Percentiles rank a stretch among this genome's conserved stretches.
These are phyloP conservation scores for Brachyptera risi DNA, from an alignment of 2,888 invertebrate genomes.

Conservation along the genomic window DNA sequence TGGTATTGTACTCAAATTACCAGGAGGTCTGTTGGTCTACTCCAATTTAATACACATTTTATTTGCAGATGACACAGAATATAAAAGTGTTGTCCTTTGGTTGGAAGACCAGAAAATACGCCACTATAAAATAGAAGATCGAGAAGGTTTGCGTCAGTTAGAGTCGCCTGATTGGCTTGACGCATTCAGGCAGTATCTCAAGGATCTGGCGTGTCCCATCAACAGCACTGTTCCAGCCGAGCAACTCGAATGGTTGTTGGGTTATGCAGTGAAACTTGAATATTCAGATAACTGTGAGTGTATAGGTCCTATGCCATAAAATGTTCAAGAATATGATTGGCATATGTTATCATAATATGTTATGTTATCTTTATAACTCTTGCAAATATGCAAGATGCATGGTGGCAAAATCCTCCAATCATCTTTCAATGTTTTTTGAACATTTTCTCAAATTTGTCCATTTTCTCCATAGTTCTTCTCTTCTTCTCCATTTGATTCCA, in stretches of 20 bases:
- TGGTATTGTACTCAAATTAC: no score
- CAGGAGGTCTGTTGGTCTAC: no score
- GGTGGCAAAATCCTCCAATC: no score
- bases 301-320: no score
- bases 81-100: conserved; percentile 81
- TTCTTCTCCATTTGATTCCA: no score
- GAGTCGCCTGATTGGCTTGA: conserved; percentile 64
- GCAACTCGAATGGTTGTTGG: conserved; percentile 80
- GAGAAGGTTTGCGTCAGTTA: conserved; percentile 66
- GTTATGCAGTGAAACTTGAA: conserved; percentile 77
- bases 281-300: conserved; percentile 71
- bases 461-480: no score
- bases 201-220: conserved; percentile 70
- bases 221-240: conserved; percentile 55
- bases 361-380: no score
- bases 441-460: no score
- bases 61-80: conserved; percentile 69
- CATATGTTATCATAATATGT: no score
- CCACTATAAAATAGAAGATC: conserved; percentile 77
- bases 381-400: no score
- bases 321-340: no score
- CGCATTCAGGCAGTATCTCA: conserved; percentile 68
- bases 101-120: conserved; percentile 91
- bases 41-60: conserved; percentile 12
- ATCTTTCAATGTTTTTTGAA: no score